Conservation (phyloP, 2,797 vertebrate species). For the Cephalopachus bancanus region DNA sequence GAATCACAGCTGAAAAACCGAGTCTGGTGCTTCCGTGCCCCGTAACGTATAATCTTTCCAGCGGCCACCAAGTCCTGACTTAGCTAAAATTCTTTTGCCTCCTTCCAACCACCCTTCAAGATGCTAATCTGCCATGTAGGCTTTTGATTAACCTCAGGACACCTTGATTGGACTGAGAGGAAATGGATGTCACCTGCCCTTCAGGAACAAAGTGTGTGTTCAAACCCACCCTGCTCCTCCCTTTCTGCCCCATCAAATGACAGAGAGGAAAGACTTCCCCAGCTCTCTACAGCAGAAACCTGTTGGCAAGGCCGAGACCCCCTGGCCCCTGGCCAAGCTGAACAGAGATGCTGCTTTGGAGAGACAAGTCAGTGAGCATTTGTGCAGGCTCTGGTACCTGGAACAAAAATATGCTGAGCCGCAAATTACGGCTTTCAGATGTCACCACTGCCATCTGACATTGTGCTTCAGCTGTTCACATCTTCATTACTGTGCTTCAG, state of each 20-base stretch:
- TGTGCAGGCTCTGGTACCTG: conserved; percentile 74
- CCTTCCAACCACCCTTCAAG: neutral
- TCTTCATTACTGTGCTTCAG: conserved; percentile 70
- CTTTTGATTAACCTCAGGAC: too few relatives aligned
- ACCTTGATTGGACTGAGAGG: neutral
- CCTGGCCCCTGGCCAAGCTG: conserved; percentile 63
- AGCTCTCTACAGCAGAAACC: conserved; percentile 50
- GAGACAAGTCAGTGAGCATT: conserved; percentile 39
- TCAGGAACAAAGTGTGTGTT: conserved; percentile 41
- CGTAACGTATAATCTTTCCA: neutral
- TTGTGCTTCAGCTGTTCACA: conserved; percentile 1
- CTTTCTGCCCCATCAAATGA: conserved; percentile 8
- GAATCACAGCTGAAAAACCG: neutral
- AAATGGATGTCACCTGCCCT: neutral
- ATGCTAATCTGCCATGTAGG: neutral
- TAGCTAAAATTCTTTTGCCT: neutral
- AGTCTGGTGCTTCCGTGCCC: neutral
- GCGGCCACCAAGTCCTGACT: neutral
- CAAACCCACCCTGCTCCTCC: neutral
- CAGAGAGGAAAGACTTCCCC: neutral
- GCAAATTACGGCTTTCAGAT: conserved; percentile 72
- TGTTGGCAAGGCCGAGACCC: conserved; percentile 69
- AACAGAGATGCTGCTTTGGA: conserved; percentile 33
- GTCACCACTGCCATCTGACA: conserved; percentile 69
- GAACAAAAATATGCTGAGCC: conserved; percentile 79